Percentiles rank a stretch among this genome's conserved stretches.
These are phyloP conservation scores for Embidobia sp. DNA, from an alignment of 2,888 invertebrate species.

Conservation along the genomic window DNA sequence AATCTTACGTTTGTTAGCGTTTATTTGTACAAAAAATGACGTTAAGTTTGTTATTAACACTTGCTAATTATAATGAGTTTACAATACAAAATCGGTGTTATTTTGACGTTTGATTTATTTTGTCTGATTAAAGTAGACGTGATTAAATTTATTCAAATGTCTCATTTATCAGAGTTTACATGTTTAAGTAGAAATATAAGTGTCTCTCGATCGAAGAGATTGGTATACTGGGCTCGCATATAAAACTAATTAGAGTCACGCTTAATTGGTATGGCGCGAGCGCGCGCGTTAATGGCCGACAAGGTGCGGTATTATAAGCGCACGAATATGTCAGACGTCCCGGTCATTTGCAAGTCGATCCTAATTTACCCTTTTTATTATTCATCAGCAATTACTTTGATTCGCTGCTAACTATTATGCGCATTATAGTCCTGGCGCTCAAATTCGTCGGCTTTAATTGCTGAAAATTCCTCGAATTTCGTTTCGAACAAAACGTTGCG, in stretches of 20 bases:
- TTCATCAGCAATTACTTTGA: constrained; percentile 33
- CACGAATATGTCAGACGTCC: constrained; percentile 29
- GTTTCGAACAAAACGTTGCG: neutral
- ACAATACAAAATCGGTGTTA: constrained; percentile 14
- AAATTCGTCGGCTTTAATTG: neutral
- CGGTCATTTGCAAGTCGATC: constrained; percentile 38
- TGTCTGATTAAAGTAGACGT: neutral
- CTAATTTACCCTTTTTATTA: constrained; percentile 48
- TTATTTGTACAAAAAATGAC: neutral
- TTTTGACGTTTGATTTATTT: constrained; percentile 17
- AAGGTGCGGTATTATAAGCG: constrained; percentile 56
- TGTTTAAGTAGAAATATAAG: constrained; percentile 49
- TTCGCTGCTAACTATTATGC: constrained; percentile 22
- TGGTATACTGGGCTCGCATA: constrained; percentile 30
- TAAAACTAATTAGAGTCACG: constrained; percentile 60
- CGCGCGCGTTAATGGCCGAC: constrained; percentile 46
- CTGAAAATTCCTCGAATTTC: constrained; percentile 9
- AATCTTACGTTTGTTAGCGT: neutral
- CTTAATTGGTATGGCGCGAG: constrained; percentile 55
- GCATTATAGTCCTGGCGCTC: constrained; percentile 2
- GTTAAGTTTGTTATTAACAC: neutral
- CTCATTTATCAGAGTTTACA: constrained; percentile 44
- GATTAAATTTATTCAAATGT: constrained; percentile 41
- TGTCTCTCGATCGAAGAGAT: constrained; percentile 43
- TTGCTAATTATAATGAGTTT: neutral